Evolutionary conservation across 2,113 vertebrate species (phyloP), one percentile per base, ranked within the genome.

Genomic region (Scartelaos histophorus): DNA sequence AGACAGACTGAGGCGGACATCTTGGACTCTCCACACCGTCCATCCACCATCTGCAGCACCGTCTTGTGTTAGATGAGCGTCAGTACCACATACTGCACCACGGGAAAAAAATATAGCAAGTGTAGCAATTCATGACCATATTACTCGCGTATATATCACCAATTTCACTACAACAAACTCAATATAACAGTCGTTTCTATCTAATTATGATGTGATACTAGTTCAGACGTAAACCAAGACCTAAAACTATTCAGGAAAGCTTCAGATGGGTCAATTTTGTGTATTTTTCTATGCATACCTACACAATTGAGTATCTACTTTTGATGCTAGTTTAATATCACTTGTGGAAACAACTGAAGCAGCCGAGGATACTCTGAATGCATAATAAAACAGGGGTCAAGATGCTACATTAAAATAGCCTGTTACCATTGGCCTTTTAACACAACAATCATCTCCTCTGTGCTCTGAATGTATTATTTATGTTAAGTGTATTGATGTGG

Each of bases 401-500:
- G 19, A 61, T n/a, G 43, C 5, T 61, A 64, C 34, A 38, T 35
- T 38, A 64, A 43, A 38, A n/a, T 16, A 64, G 34, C 61, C 17
- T 38, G 34, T n/a, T 64, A 64, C 9, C 10, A 38, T n/a, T 11
- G 3, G 17, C 17, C 29, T 64, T 43, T 64, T 38, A 64, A 64
- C 61, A 38, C 34, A 64, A 64, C 10, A n/a, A 43, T 38, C 29
- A 17, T 12, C 16, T 62, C 29, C 13, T 35, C 35, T 35, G 25
- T 34, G 25, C 29, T 13, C 7, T 38, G 19, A 38, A 64, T 64
- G 61, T 64, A n/a, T 64, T 64, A 38, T 64, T 64, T 38, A 64
- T 64, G 61, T 43, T 43, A 19, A 38, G 34, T 64, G 61, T 64
- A 64, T 38, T 64, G 61, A 43, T 64, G 61, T 38, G 19, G 34